Conservation (phyloP, 2,888 invertebrate genomes). For the Metalampra italica region DNA sequence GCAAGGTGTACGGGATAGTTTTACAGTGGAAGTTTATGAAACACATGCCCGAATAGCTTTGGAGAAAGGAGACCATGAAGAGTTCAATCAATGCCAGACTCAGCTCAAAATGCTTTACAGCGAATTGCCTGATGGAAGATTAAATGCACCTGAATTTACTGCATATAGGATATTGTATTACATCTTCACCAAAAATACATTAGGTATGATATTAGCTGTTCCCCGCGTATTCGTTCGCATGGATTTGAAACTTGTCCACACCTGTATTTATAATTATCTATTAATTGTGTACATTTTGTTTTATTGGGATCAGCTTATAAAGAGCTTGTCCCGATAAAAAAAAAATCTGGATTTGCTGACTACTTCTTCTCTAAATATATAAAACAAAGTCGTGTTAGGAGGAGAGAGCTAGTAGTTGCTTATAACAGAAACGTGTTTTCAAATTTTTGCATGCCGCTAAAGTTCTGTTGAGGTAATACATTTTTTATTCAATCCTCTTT, state of each 20-base stretch:
- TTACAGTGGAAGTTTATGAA: slow-evolving; percentile 99
- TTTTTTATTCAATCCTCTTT: no score
- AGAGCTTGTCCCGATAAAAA: no score
- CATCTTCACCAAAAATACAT: slow-evolving; percentile 97
- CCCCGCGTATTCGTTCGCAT: slow-evolving; percentile 13
- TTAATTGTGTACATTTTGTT: no score
- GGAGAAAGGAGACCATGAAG: slow-evolving; percentile 98
- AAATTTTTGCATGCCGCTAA: no score
- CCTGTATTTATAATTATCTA: background rate
- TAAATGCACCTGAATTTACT: slow-evolving; percentile 93
- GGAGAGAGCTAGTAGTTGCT: no score
- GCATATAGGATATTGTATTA: slow-evolving; percentile 98
- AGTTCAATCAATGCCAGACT: slow-evolving; percentile 99
- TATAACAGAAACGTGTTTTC: no score
- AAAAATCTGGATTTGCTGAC: no score
- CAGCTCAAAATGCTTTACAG: slow-evolving; percentile 97
- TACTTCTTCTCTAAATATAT: no score
- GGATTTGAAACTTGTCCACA: slow-evolving; percentile 21
- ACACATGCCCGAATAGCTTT: slow-evolving; percentile 98
- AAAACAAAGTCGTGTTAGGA: no score
- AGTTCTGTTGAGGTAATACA: no score
- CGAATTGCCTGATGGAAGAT: slow-evolving; percentile 82
- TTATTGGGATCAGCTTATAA: no score
- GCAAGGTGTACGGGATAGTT: slow-evolving; percentile 95
- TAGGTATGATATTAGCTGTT: slow-evolving; percentile 84